These are phyloP conservation scores for Natator depressus DNA, from an alignment of 2,113 vertebrate genomes.

Conservation along the genomic window DNA sequence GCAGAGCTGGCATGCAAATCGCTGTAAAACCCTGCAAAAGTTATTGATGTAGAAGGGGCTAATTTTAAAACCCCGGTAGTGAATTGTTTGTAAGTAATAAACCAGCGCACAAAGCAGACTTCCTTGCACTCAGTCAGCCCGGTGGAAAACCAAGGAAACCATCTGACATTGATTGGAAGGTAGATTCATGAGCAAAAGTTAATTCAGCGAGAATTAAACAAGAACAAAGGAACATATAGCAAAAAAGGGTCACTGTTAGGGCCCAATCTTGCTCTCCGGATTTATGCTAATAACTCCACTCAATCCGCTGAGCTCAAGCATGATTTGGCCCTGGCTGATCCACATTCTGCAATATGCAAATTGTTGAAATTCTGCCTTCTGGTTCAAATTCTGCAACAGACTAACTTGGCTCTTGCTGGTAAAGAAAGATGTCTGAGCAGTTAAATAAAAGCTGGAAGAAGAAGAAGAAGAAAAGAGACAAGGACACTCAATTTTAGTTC, in stretches of 20 bases:
- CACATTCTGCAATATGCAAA: background rate
- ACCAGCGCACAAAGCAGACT: background rate
- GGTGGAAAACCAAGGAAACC: background rate
- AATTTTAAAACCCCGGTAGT: background rate
- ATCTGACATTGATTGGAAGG: rapidly evolving
- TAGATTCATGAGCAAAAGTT: background rate
- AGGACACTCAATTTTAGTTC: background rate
- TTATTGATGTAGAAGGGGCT: background rate
- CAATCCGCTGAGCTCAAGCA: background rate
- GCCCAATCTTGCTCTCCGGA: background rate
- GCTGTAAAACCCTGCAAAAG: background rate
- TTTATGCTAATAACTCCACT: background rate
- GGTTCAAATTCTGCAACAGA: background rate
- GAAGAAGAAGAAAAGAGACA: background rate
- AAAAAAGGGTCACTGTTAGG: too few relatives aligned
- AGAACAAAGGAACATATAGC: background rate
- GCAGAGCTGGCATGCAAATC: background rate
- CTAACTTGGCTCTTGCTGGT: background rate
- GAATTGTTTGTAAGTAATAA: background rate
- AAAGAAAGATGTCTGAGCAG: background rate
- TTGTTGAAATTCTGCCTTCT: background rate
- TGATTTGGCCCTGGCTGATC: background rate
- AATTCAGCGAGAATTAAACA: background rate
- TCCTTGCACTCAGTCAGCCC: background rate
- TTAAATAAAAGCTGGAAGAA: background rate